phyloP scores from a whole-genome alignment of 2,888 invertebrate genomes.

The Sycophila texana region DNA sequence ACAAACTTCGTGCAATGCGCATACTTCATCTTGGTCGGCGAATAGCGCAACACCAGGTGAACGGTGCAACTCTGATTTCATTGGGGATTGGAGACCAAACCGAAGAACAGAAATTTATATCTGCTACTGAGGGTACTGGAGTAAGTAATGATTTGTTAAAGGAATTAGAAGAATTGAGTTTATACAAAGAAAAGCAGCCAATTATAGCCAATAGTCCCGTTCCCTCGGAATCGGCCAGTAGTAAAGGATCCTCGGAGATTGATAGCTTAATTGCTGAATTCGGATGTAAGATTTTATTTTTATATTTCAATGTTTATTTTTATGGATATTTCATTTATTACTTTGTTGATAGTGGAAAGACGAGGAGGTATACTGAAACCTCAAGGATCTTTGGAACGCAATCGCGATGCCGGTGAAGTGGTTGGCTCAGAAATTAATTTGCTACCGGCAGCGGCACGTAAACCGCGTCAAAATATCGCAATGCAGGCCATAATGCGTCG shows the following conservation, averaged over 20 bases:
- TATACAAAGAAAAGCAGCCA: slow-evolving; percentile 70
- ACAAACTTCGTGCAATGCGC: slow-evolving; percentile 77
- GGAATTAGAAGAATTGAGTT: slow-evolving; percentile 78
- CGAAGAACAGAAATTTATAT: slow-evolving; percentile 68
- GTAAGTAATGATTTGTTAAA: slow-evolving; percentile 77
- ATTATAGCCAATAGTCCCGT: slow-evolving; percentile 67
- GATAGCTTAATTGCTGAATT: slow-evolving; percentile 65
- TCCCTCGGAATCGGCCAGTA: slow-evolving; percentile 72
- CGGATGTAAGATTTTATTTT: slow-evolving; percentile 58
- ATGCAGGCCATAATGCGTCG: slow-evolving; percentile 86
- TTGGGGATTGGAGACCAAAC: slow-evolving; percentile 63
- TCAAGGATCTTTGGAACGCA: slow-evolving; percentile 83
- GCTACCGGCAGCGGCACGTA: slow-evolving; percentile 61
- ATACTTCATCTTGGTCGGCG: slow-evolving; percentile 77
- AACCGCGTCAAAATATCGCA: slow-evolving; percentile 84
- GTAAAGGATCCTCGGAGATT: slow-evolving; percentile 69
- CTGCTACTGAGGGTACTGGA: slow-evolving; percentile 74
- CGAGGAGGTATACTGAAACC: slow-evolving; percentile 85
- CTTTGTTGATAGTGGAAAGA: slow-evolving; percentile 76
- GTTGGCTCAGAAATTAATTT: slow-evolving; percentile 61
- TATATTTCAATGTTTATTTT: background rate
- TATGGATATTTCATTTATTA: slow-evolving; percentile 1
- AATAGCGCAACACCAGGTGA: slow-evolving; percentile 76
- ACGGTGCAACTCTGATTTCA: slow-evolving; percentile 72
- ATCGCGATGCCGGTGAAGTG: slow-evolving; percentile 74